Evolutionary conservation across 2,113 vertebrate species (phyloP).

Genomic region (Engraulis encrasicolus): DNA sequence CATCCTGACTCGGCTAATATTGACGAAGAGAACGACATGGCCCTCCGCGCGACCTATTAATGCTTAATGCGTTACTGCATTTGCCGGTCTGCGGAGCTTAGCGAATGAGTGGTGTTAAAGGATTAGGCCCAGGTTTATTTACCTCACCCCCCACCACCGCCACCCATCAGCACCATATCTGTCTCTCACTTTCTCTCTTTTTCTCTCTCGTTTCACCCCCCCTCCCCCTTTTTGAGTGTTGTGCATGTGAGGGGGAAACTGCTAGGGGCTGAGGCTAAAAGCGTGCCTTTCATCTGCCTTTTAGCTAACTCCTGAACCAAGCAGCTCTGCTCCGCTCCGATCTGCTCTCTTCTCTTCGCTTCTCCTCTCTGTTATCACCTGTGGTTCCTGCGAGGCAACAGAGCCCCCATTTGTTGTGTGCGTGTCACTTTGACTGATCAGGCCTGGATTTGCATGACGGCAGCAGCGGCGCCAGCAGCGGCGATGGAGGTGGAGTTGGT

Average conservation of each 20-base stretch:
- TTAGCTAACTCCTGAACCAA: background rate
- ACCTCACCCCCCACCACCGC: background rate
- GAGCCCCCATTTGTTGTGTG: constrained; percentile 42
- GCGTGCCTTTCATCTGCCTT: constrained; percentile 33
- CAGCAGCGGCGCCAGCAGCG: too few relatives aligned
- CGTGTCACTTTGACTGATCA: constrained; percentile 51
- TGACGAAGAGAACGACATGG: constrained; percentile 2
- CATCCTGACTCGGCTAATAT: background rate
- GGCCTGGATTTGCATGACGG: constrained; percentile 55
- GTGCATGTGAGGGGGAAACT: background rate
- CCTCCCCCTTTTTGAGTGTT: too few relatives aligned
- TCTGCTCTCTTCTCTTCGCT: too few relatives aligned
- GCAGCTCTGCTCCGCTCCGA: too few relatives aligned
- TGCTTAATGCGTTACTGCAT: constrained; percentile 17
- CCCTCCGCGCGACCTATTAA: background rate
- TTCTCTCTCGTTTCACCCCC: constrained; percentile 19
- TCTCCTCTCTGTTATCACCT: too few relatives aligned
- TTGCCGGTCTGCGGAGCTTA: constrained; percentile 4
- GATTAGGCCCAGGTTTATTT: background rate
- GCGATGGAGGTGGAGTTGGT: too few relatives aligned
- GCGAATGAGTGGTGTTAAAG: background rate
- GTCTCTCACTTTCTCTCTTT: constrained; percentile 22
- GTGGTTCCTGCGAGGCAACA: constrained; percentile 24
- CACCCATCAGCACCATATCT: background rate
- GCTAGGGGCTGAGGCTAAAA: constrained; percentile 25